These are phyloP conservation scores for Folsomia candida DNA, from an alignment of 2,888 invertebrate species.

Conservation along the genomic window DNA sequence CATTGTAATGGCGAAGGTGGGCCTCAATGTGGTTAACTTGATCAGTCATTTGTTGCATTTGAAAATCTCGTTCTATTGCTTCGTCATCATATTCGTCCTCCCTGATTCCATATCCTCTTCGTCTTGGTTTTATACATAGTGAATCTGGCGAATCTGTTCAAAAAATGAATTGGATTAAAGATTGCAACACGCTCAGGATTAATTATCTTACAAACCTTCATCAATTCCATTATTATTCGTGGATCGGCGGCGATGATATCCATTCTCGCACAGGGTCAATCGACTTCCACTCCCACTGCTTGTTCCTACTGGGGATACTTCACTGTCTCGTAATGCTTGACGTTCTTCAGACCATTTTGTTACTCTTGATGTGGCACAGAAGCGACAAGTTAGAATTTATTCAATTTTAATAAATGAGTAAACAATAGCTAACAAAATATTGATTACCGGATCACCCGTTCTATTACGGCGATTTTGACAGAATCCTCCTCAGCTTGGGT, in stretches of 20 bases:
- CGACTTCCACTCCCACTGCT: conserved; percentile 17
- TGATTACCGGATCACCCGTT: conserved; percentile 28
- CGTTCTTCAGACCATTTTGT: not conserved
- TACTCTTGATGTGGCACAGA: not conserved
- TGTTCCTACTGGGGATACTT: not conserved
- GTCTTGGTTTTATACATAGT: not conserved
- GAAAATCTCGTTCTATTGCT: conserved; percentile 1
- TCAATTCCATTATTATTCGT: not conserved
- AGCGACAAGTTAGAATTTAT: not conserved
- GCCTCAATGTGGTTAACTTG: not conserved
- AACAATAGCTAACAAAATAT: not conserved
- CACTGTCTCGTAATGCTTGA: not conserved
- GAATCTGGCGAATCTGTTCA: not conserved
- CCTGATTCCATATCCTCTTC: conserved; percentile 23
- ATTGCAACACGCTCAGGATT: not conserved
- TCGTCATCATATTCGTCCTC: conserved; percentile 31
- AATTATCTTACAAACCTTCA: not conserved
- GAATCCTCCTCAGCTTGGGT: conserved; percentile 34
- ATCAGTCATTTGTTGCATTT: not conserved
- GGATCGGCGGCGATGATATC: not conserved
- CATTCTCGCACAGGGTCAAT: not conserved
- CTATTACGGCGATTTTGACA: conserved; percentile 31
- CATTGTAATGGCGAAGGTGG: not conserved
- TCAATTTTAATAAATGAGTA: not conserved
- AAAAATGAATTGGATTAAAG: not conserved